Percentiles rank a stretch among this genome's conserved stretches.
These are phyloP conservation scores for Orestias chungarensis DNA, from an alignment of 2,797 vertebrate species.

Conservation along the genomic window DNA sequence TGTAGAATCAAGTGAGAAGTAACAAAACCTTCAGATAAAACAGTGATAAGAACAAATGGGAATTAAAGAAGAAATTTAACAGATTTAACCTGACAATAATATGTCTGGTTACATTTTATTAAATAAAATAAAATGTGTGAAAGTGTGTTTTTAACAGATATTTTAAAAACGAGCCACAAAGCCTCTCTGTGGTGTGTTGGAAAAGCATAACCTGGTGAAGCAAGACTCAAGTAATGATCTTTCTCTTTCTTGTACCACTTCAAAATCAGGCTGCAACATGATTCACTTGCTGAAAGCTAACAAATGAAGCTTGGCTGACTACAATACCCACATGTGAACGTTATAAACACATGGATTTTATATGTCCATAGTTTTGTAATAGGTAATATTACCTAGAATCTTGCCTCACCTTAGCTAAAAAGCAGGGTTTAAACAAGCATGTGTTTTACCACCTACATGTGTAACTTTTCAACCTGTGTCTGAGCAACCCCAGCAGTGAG, in stretches of 20 bases:
- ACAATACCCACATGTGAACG: not conserved
- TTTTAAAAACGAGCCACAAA: not conserved
- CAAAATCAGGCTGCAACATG: not conserved
- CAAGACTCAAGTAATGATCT: not conserved
- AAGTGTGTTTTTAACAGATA: not conserved
- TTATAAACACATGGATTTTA: not conserved
- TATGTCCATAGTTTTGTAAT: not conserved
- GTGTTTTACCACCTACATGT: not conserved
- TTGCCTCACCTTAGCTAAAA: not conserved
- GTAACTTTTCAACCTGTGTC: too few relatives aligned
- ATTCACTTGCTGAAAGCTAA: not conserved
- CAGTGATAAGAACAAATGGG: not conserved
- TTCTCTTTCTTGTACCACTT: too few relatives aligned
- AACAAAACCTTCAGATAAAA: not conserved
- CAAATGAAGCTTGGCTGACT: not conserved
- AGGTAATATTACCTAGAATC: not conserved
- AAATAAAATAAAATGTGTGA: not conserved
- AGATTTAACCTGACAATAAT: too few relatives aligned
- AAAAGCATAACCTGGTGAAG: not conserved
- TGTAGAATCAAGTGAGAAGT: not conserved
- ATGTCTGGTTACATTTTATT: too few relatives aligned
- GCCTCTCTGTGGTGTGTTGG: not conserved
- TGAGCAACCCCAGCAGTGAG: too few relatives aligned
- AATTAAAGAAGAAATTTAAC: not conserved
- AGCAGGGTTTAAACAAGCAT: not conserved